Evolutionary conservation across 1,140 invertebrate species (phyloP).

Genomic region (Macrocentrus cingulum): DNA sequence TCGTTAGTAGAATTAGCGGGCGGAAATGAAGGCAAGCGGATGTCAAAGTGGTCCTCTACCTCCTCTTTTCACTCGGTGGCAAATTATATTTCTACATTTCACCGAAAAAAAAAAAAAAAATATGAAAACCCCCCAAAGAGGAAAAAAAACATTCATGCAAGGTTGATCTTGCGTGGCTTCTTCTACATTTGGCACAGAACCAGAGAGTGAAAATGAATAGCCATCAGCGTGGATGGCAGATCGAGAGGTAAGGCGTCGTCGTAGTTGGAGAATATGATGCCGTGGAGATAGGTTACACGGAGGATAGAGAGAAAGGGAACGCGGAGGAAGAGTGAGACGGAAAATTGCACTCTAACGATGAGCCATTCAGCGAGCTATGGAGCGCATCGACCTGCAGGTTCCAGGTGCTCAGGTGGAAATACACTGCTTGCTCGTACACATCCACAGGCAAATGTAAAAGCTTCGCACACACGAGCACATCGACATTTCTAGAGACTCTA

Average conservation of each 20-base stretch:
- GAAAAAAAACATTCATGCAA: too few relatives aligned
- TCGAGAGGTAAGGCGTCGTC: slow-evolving; percentile 13
- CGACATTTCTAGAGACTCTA: slow-evolving; percentile 6
- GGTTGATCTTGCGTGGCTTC: slow-evolving; percentile 18
- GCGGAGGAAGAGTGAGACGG: slow-evolving; percentile 24
- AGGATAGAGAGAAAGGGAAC: background rate
- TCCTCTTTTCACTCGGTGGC: too few relatives aligned
- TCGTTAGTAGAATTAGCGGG: slow-evolving; percentile 17
- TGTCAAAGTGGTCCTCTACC: too few relatives aligned
- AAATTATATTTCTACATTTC: too few relatives aligned
- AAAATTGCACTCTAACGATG: slow-evolving; percentile 36
- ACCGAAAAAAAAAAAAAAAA: background rate
- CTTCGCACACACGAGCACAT: background rate
- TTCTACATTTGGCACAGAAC: slow-evolving; percentile 30
- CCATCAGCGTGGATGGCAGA: slow-evolving; percentile 12
- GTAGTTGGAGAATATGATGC: background rate
- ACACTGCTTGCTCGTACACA: slow-evolving; percentile 13
- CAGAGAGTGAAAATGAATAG: slow-evolving; percentile 31
- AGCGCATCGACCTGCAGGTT: slow-evolving; percentile 33
- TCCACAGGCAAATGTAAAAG: slow-evolving; percentile 21
- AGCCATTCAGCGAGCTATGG: slow-evolving; percentile 30
- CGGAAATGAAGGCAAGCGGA: slow-evolving; percentile 12
- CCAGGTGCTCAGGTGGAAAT: slow-evolving; percentile 21
- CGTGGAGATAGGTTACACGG: background rate
- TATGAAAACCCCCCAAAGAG: too few relatives aligned